Conservation (phyloP, 2,113 vertebrate genomes). For the Bolborhynchus lineola region DNA sequence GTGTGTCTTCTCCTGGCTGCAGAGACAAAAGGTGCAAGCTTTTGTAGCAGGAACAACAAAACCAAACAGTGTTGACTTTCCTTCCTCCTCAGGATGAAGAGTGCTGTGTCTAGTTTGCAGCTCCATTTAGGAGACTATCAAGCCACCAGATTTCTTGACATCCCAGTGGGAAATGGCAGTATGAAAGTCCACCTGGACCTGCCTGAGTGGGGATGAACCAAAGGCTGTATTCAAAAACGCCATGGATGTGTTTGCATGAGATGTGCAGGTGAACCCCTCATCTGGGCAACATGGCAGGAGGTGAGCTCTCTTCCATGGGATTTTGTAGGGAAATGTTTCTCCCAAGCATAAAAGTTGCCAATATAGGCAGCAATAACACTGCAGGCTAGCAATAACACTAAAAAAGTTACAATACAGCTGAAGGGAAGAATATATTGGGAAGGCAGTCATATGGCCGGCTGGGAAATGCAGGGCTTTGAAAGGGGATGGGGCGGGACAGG, state of each 20-base stretch:
- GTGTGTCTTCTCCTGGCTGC: background rate
- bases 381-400: background rate
- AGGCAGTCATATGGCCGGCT: conserved; percentile 15
- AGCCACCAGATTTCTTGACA: background rate
- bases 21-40: background rate
- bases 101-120: background rate
- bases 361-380: too few species aligned
- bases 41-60: background rate
- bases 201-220: rapidly evolving
- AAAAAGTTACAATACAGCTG: background rate
- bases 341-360: rapidly evolving
- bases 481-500: conserved; percentile 28
- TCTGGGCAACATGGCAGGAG: background rate
- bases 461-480: background rate
- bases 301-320: rapidly evolving
- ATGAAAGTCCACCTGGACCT: background rate
- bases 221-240: background rate
- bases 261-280: background rate
- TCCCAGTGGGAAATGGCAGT: background rate
- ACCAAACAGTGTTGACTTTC: rapidly evolving
- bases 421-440: background rate
- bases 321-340: background rate
- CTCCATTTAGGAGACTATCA: background rate
- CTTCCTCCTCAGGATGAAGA: background rate
- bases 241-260: rapidly evolving